Conservation (phyloP, 2,888 invertebrate species). For the Diadegma fenestrale region DNA sequence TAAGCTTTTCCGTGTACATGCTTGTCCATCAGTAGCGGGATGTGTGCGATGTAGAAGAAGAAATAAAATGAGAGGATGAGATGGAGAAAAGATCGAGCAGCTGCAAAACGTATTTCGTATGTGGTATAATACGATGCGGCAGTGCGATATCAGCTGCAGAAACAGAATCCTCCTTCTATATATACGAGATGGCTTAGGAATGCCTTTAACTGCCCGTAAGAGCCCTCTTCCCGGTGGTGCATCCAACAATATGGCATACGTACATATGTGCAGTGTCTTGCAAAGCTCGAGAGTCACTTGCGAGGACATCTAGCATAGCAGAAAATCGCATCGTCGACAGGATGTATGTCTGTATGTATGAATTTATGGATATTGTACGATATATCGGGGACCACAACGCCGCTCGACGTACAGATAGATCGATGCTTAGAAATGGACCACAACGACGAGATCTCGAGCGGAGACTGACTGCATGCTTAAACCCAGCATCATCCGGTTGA, state of each 20-base stretch:
- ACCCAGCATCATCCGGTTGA: constrained; percentile 31
- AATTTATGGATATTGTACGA: background rate
- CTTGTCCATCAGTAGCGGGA: constrained; percentile 3
- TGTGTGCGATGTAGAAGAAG: constrained; percentile 2
- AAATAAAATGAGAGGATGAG: constrained; percentile 5
- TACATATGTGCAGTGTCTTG: constrained; percentile 35
- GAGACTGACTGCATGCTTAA: constrained; percentile 16
- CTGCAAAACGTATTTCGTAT: constrained; percentile 41
- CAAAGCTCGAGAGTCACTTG: constrained; percentile 59
- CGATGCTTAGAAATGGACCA: constrained; percentile 53
- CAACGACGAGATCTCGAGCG: constrained; percentile 48
- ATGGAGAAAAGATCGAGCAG: constrained; percentile 36
- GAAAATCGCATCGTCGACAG: constrained; percentile 42
- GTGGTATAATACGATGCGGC: constrained; percentile 44
- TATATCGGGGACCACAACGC: background rate
- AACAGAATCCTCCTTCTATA: constrained; percentile 48
- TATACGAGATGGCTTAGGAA: constrained; percentile 49
- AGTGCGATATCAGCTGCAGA: constrained; percentile 48
- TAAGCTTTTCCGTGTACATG: constrained; percentile 7
- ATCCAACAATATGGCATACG: constrained; percentile 8
- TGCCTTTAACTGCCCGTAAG: constrained; percentile 55
- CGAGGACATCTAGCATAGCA: constrained; percentile 53
- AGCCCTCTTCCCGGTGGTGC: constrained; percentile 9
- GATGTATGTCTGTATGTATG: background rate
- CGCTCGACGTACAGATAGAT: constrained; percentile 60